Percentiles rank a stretch among this genome's conserved stretches.
Conservation (phyloP, 2,888 invertebrate species). For the Phymatocera aterrima region DNA sequence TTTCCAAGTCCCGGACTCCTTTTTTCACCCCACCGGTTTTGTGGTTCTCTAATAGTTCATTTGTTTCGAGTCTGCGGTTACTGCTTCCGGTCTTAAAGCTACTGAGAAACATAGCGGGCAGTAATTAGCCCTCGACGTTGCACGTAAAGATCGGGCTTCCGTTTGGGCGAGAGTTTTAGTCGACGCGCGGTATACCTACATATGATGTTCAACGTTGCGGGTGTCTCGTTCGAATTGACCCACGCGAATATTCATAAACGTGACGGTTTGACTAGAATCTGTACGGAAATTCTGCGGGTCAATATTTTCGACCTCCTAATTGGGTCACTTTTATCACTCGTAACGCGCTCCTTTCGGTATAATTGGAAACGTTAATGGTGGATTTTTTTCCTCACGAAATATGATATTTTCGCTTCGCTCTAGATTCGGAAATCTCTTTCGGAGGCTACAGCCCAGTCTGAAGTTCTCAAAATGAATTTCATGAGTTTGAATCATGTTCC, state of each 20-base stretch:
- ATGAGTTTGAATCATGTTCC: too few species aligned
- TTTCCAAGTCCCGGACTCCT: constrained; percentile 46
- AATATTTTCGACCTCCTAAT: neutral
- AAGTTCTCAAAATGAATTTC: neutral
- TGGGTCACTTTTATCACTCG: neutral
- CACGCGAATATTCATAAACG: constrained; percentile 18
- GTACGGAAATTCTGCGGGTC: neutral
- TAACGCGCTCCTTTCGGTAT: neutral
- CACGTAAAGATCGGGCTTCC: constrained; percentile 40
- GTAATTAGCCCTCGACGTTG: constrained; percentile 47
- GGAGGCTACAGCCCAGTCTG: too few species aligned
- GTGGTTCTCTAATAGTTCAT: constrained; percentile 66
- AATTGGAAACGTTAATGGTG: neutral
- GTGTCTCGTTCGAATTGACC: constrained; percentile 26
- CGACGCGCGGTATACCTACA: too few species aligned
- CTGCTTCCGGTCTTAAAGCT: constrained; percentile 63
- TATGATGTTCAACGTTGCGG: neutral
- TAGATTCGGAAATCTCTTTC: too few species aligned
- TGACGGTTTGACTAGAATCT: neutral
- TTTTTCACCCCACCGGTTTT: constrained; percentile 48
- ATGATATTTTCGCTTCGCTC: neutral
- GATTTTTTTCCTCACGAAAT: neutral
- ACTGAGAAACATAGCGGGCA: constrained; percentile 43
- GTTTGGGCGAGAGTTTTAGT: constrained; percentile 4
- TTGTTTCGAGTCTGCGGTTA: constrained; percentile 61